phyloP scores from a whole-genome alignment of 2,113 vertebrate genomes.

The Lathamus discolor region DNA sequence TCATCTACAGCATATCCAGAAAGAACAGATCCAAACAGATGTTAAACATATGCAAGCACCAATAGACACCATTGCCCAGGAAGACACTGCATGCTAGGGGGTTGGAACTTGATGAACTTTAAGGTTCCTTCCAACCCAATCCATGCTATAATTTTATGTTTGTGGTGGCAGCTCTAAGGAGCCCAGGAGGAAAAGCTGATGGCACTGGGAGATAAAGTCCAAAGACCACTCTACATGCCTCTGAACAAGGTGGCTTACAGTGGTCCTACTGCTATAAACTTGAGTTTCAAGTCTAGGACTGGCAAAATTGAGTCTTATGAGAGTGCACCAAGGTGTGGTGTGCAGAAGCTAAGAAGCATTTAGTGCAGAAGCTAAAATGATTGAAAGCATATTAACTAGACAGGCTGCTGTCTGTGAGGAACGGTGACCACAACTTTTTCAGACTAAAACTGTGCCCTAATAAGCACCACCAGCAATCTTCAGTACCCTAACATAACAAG shows the following conservation, averaged over 20 bases:
- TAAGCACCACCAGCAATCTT: neutral
- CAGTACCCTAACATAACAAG: neutral
- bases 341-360: neutral
- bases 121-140: neutral
- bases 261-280: too few relatives aligned
- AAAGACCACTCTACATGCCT: neutral
- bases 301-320: fast-evolving
- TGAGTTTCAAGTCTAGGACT: neutral
- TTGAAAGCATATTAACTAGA: neutral
- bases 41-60: neutral
- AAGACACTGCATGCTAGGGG: neutral
- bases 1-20: neutral
- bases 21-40: neutral
- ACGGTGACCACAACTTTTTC: neutral
- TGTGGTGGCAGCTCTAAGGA: neutral
- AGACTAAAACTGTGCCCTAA: neutral
- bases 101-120: neutral
- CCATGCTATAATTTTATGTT: neutral
- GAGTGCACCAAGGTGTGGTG: neutral
- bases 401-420: neutral
- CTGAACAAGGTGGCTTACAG: neutral
- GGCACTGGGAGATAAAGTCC: neutral
- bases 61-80: neutral
- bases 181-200: neutral
- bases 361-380: neutral